Conservation (phyloP, 2,888 invertebrate species). For the Ethmia dodecea region DNA sequence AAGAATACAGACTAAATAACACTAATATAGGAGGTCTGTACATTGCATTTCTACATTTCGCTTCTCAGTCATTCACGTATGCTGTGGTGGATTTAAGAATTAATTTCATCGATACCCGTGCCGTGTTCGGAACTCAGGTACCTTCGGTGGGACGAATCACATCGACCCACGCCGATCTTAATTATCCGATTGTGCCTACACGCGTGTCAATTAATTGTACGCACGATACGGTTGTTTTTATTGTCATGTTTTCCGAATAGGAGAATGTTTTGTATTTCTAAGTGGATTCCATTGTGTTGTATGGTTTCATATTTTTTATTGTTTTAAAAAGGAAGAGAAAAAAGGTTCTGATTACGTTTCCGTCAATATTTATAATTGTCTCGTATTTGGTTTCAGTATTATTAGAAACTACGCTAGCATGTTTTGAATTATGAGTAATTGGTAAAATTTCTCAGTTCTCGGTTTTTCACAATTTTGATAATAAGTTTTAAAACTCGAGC, state of each 20-base stretch:
- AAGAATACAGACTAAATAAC: neutral
- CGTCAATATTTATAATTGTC: too few species aligned
- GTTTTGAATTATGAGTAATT: too few species aligned
- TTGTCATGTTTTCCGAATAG: slow-evolving; percentile 6
- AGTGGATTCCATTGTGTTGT: too few species aligned
- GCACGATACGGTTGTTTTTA: slow-evolving; percentile 7
- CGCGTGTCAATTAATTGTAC: slow-evolving; percentile 37
- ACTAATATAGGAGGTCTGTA: neutral
- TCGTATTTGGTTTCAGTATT: too few species aligned
- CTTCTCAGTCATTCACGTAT: neutral
- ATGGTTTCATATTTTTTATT: too few species aligned
- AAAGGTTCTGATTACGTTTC: too few species aligned
- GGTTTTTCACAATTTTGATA: too few species aligned
- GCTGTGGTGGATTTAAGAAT: slow-evolving; percentile 31
- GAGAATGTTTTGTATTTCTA: too few species aligned
- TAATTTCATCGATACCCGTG: slow-evolving; percentile 30
- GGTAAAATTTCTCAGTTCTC: too few species aligned
- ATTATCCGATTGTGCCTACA: slow-evolving; percentile 50
- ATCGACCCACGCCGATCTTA: slow-evolving; percentile 46
- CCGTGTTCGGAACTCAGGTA: slow-evolving; percentile 18
- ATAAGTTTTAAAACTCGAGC: too few species aligned
- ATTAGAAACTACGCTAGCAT: too few species aligned
- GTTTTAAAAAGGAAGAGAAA: too few species aligned
- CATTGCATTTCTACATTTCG: neutral
- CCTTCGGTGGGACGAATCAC: slow-evolving; percentile 25